phyloP scores from a whole-genome alignment of 2,113 vertebrate species.

The Anas platyrhynchos region DNA sequence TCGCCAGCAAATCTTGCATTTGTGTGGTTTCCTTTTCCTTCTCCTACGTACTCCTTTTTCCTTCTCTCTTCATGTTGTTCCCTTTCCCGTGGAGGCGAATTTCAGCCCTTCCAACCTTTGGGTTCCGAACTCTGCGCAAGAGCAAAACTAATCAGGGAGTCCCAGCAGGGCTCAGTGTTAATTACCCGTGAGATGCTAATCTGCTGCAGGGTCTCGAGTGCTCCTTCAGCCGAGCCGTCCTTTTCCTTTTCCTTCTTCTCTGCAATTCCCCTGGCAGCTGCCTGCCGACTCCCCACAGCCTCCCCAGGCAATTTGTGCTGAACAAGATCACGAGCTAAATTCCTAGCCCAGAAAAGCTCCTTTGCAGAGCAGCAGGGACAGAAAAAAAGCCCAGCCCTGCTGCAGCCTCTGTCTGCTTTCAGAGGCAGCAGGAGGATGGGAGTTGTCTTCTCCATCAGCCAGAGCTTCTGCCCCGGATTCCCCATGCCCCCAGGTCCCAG shows the following conservation, averaged over 20 bases:
- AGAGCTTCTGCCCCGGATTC: neutral
- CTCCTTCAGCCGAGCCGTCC: slow-evolving; percentile 5
- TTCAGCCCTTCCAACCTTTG: slow-evolving; percentile 30
- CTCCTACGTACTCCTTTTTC: neutral
- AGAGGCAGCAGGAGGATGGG: neutral
- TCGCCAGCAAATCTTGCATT: neutral
- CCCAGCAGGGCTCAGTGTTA: slow-evolving; percentile 15
- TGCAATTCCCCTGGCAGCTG: neutral
- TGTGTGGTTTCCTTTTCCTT: slow-evolving; percentile 69
- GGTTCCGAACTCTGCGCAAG: neutral
- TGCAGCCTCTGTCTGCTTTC: neutral
- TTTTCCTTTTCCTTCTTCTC: slow-evolving; percentile 11
- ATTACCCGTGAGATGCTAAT: slow-evolving; percentile 34
- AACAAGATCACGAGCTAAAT: slow-evolving; percentile 14
- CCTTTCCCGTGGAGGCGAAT: neutral
- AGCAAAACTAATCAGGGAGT: neutral
- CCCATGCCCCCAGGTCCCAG: neutral
- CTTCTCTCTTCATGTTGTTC: slow-evolving; percentile 6
- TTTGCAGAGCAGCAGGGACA: neutral
- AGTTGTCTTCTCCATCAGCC: neutral
- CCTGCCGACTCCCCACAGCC: neutral
- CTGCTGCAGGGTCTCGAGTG: slow-evolving; percentile 20
- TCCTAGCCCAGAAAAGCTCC: neutral
- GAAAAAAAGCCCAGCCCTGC: neutral
- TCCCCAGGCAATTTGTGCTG: slow-evolving; percentile 7